Base-by-base conservation (phyloP, 2,888 invertebrate genomes). In the Dioctria linearis region DNA sequence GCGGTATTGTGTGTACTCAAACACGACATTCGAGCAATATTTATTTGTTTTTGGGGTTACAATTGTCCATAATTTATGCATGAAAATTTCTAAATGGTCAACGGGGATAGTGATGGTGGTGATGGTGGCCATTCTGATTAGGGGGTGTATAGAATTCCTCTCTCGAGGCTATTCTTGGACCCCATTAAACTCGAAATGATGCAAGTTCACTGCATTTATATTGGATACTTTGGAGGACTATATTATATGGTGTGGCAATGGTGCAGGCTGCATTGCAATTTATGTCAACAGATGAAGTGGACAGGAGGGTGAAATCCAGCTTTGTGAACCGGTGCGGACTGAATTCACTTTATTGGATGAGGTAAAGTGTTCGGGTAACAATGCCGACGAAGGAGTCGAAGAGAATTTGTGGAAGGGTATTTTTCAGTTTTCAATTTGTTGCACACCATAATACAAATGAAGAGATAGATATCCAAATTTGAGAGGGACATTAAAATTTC, bases 21-120 rank as follows among this genome's bases (percentile, higher is more conserved):
- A 83, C 82, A 83, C 79, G 82, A 80, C 81, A 82, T 82, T 82
- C 79, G 80, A 80, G 82, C 78, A 79, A 82, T 84, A 84, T 84
- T 84, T 83, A 83, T 84, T 82, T 82, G 84, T 81, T 83, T 84
- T 83, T 83, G 81, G 82, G 80, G 82, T 80, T 81, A 82, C 81
- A 83, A 83, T 83, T 84, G 83, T 78, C 82, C 82, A 82, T 83
- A 84, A 84, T 84, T 84, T 84, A 84, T 84, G 84, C 83, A 81
- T 83, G 81, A 81, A 83, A 82, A 83, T 82, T 82, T 65, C 78
- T 80, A 65, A 82, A 83, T 81, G 82, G 66, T 82, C 80, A 80
- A 57, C 49, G 61, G 59, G 61, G 25, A 25, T 25, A 25, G 25
- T 25, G 25, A 25, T 25, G 25, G 25, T 25, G 25, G 25, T 25